Conservation (phyloP, 1,140 invertebrate genomes). For the Lordiphosa stackelbergi region DNA sequence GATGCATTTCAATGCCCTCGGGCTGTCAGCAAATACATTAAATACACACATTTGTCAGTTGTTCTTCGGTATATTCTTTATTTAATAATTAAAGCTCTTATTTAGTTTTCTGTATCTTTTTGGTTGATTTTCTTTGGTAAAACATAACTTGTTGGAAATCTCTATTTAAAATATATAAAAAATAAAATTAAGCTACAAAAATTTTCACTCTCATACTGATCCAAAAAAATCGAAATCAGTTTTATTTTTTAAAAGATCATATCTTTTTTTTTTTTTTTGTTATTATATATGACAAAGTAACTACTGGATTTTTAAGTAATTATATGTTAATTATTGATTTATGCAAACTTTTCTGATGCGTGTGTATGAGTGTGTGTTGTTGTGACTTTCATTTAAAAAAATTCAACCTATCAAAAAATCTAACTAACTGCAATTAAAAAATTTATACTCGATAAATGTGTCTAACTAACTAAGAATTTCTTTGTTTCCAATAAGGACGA, state of each 20-base stretch:
- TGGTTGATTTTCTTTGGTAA: constrained; percentile 22
- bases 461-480: constrained; percentile 66
- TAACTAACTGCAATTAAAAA: constrained; percentile 51
- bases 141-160: constrained; percentile 19
- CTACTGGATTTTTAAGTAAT: constrained; percentile 67
- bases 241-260: constrained; percentile 53
- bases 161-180: constrained; percentile 42
- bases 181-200: constrained; percentile 55
- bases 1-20: constrained; percentile 41
- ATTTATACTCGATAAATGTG: constrained; percentile 43
- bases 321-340: constrained; percentile 38
- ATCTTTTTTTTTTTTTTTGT: constrained; percentile 36
- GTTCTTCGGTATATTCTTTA: constrained; percentile 66
- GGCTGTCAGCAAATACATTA: constrained; percentile 36
- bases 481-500: constrained; percentile 66
- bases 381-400: constrained; percentile 24
- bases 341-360: constrained; percentile 36
- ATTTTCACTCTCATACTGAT: constrained; percentile 52
- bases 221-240: constrained; percentile 68
- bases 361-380: constrained; percentile 21
- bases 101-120: constrained; percentile 56
- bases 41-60: constrained; percentile 35
- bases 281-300: constrained; percentile 66
- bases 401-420: constrained; percentile 59
- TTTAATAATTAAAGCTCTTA: constrained; percentile 76